Conservation (phyloP, 2,888 invertebrate genomes). For the Lamellibrachia columna region DNA sequence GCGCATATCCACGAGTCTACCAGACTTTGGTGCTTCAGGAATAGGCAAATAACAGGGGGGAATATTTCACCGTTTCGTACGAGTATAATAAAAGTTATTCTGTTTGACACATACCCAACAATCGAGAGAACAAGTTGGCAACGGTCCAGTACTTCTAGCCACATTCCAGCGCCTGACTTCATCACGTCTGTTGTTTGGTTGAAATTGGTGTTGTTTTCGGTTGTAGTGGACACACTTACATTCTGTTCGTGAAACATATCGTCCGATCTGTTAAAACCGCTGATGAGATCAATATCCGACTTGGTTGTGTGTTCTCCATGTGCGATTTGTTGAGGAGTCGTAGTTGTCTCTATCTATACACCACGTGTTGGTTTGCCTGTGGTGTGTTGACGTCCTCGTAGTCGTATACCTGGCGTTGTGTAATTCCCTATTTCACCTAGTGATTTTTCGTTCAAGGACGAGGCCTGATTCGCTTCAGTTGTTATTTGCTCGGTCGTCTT, state of each 20-base stretch:
- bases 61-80: conserved; percentile 26
- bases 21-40: conserved; percentile 38
- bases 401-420: neutral
- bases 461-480: neutral
- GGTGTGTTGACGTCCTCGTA: neutral
- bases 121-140: conserved; percentile 29
- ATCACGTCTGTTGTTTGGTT: neutral
- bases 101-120: conserved; percentile 35
- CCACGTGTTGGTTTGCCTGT: no score
- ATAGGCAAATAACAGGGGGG: conserved; percentile 29
- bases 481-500: neutral
- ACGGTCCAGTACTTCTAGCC: conserved; percentile 26
- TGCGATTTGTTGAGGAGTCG: neutral
- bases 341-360: neutral
- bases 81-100: conserved; percentile 36
- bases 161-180: neutral
- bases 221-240: neutral
- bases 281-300: neutral
- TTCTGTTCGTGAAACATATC: neutral
- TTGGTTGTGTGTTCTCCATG: neutral
- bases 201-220: neutral
- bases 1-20: conserved; percentile 34
- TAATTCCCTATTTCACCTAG: neutral
- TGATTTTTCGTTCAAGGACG: neutral
- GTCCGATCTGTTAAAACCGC: neutral